Evolutionary conservation across 2,888 invertebrate genomes (phyloP).

Genomic region (Harmothoe impar): DNA sequence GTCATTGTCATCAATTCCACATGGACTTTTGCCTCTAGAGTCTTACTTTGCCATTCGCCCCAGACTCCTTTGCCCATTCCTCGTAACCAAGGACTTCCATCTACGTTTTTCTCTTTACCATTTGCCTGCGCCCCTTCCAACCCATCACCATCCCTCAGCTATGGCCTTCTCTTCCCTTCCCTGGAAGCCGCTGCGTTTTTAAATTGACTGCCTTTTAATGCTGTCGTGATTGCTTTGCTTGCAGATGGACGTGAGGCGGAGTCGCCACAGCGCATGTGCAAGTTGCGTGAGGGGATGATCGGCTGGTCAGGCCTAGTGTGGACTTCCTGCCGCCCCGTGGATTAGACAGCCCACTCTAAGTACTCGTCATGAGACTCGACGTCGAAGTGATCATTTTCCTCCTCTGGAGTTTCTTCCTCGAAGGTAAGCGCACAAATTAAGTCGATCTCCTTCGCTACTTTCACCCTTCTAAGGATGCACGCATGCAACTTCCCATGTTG

Average conservation of each 20-base stretch:
- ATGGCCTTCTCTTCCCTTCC: neutral
- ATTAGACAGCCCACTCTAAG: neutral
- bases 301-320: constrained; percentile 24
- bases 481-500: too few relatives aligned
- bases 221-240: neutral
- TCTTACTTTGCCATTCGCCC: too few relatives aligned
- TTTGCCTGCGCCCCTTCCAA: neutral
- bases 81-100: too few relatives aligned
- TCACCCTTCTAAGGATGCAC: too few relatives aligned
- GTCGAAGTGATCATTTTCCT: constrained; percentile 40
- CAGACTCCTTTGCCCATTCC: too few relatives aligned
- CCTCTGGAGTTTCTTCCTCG: constrained; percentile 55
- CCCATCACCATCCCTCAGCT: neutral
- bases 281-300: constrained; percentile 45
- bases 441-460: neutral
- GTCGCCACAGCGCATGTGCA: constrained; percentile 24
- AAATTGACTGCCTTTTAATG: constrained; percentile 18
- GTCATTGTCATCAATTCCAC: too few relatives aligned
- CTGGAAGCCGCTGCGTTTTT: neutral
- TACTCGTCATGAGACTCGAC: constrained; percentile 37
- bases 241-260: constrained; percentile 1
- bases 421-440: constrained; percentile 39
- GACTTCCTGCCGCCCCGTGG: constrained; percentile 29
- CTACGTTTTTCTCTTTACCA: neutral
- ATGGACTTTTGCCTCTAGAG: too few relatives aligned